phyloP scores from a whole-genome alignment of 2,113 vertebrate species.

The Steatornis caripensis region DNA sequence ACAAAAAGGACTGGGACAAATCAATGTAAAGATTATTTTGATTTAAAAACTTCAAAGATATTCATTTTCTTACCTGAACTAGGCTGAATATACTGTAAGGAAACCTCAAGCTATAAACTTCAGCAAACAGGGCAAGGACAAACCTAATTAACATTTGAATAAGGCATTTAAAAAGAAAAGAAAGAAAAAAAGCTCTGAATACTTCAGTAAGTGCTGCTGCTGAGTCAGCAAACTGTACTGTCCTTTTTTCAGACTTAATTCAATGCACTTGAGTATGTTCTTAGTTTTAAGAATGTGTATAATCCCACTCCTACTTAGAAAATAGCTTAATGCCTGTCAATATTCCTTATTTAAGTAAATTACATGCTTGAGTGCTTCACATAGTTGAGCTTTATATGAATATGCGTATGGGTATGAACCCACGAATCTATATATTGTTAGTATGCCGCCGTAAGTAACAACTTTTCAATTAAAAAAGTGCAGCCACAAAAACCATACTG shows the following conservation, averaged over 20 bases:
- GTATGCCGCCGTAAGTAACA: neutral
- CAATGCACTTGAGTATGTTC: neutral
- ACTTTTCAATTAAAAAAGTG: neutral
- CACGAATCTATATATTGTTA: neutral
- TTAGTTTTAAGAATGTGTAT: neutral
- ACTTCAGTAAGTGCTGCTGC: neutral
- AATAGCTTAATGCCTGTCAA: neutral
- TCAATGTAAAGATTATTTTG: neutral
- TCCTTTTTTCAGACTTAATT: neutral
- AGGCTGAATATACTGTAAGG: neutral
- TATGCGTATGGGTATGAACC: fast-evolving
- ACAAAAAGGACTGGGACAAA: neutral
- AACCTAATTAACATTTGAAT: neutral
- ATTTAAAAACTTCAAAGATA: neutral
- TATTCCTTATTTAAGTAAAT: neutral
- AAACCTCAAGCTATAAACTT: neutral
- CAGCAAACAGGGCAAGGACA: neutral
- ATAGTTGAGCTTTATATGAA: neutral
- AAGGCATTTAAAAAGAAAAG: neutral
- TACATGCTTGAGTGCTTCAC: neutral
- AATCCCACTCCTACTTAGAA: neutral
- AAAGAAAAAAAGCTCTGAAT: neutral
- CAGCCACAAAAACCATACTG: neutral
- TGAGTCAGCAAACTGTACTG: neutral
- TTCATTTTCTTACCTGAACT: neutral